Base-by-base conservation (phyloP, 2,113 vertebrate genomes). In the Anas platyrhynchos region DNA sequence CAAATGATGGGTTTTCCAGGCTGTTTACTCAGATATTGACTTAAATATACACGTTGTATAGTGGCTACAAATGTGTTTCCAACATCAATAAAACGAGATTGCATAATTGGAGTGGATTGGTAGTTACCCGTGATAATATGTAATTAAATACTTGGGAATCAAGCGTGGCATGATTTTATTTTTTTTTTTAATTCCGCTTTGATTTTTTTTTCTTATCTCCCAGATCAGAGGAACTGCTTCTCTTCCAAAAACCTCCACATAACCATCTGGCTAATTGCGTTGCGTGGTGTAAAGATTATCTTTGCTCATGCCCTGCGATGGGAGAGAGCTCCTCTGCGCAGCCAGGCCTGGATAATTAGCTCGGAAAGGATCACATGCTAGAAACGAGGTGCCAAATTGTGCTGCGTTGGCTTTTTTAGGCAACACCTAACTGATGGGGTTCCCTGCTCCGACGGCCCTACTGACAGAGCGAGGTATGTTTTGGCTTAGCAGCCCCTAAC, bases 221-320 rank as follows among this genome's bases (percentile, higher is more conserved):
- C 31, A 67, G 34, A 62, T 85, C 59, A 44, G 81, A 91, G 34
- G 83, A 96, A 96, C 79, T 86, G 48, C 80, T 92, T 62, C 73
- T 59, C 32, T 89, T 77, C 68, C 74, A 91, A 75, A 96, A 95
- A n/a, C n/a, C 38, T 95, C 83, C 84, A 69, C 93, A 78, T 94
- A 92, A 89, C 84, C 66, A 89, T 88, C 69, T 97, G 83, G 65
- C 52, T 95, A 92, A 93, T 87, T 94, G 67, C 77, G 52, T 91
- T 94, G 85, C 66, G 59, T 41, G 59, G 65, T 84, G 43, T 55
- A 88, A 93, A 93, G 77, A 89, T 91, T 86, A 68, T 88, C 81
- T 91, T 74, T 52, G 52, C 66, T 90, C 55, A 20, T 80, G n/a
- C 50, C 29, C 80, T 81, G 38, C 44, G 54, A 52, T 48, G 78